Base-by-base conservation (phyloP, 1,140 invertebrate species). In the Bradysia coprophila region DNA sequence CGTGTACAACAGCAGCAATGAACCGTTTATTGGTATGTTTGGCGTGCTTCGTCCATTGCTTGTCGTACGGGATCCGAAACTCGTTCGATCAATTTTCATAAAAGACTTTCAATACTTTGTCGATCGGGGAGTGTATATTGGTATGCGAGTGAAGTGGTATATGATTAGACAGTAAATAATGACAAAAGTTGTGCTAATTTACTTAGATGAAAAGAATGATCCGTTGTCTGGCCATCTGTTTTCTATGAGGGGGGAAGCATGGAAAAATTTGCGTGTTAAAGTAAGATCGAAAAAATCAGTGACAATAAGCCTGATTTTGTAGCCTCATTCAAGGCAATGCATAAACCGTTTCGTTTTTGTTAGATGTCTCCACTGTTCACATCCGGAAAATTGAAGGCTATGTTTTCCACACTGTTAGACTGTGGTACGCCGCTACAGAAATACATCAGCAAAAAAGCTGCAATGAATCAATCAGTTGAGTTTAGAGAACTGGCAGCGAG, bases 231-330 rank as follows among this genome's bases (percentile, higher is more conserved):
- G 50, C 2, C 63, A 67, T 45, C 41, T 69, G 0, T 68, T 69
- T 16, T 56, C 59, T 18, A 41, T 66, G 4, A 50, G 55, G 16
- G 63, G 59, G 2, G 53, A 57, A 37, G 56, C 52, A 1, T 76
- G 72, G 73, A 63, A 59, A 37, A 55, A 51, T 23, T 40, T 75
- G 0, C 55, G 71, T 21, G 47, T 51, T 0, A 69, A 69, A 43
- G 40, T 76, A 71, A n/a, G n/a, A n/a, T n/a, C 69, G 70, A 62
- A 60, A 46, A 46, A n/a, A n/a, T n/a, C n/a, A n/a, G n/a, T n/a
- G n/a, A n/a, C n/a, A n/a, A n/a, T n/a, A n/a, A n/a, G n/a, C n/a
- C n/a, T n/a, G n/a, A n/a, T n/a, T n/a, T n/a, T n/a, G n/a, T n/a
- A n/a, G n/a, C n/a, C n/a, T n/a, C n/a, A n/a, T n/a, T n/a, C n/a